Percentiles rank a stretch among this genome's conserved stretches.
These are phyloP conservation scores for Spea hammondii DNA, from an alignment of 2,797 vertebrate genomes.

Conservation along the genomic window DNA sequence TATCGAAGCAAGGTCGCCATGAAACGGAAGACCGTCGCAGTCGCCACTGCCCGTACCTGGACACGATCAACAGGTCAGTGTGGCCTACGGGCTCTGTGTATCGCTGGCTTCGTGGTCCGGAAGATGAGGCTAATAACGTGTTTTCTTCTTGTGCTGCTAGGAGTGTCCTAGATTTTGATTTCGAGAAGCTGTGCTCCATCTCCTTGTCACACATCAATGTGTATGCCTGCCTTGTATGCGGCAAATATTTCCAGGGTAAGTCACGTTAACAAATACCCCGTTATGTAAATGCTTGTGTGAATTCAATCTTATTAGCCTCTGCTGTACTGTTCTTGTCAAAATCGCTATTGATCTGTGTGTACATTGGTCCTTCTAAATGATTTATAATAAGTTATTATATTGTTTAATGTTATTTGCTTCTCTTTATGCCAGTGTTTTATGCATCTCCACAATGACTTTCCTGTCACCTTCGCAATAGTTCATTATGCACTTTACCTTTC, in stretches of 20 bases:
- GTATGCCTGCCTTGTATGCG: constrained; percentile 93
- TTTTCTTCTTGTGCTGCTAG: constrained; percentile 58
- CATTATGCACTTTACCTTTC: no score
- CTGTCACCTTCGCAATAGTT: no score
- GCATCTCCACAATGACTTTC: no score
- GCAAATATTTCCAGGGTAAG: constrained; percentile 95
- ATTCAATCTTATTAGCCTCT: no score
- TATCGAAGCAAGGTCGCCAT: constrained; percentile 73
- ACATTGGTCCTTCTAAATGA: no score
- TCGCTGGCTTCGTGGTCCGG: neutral
- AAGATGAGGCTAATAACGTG: neutral
- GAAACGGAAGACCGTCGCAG: constrained; percentile 84
- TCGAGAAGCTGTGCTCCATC: constrained; percentile 95
- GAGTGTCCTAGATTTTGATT: constrained; percentile 95
- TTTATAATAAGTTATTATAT: neutral
- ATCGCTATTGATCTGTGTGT: no score
- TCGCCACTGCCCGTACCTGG: constrained; percentile 91
- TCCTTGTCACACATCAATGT: constrained; percentile 95
- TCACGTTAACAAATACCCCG: neutral
- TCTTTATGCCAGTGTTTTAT: neutral
- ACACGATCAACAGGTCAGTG: constrained; percentile 90
- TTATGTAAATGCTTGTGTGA: no score
- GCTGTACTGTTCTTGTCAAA: no score
- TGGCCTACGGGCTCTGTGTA: neutral
- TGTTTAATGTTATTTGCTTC: neutral